Evolutionary conservation across 2,888 invertebrate species (phyloP).

Genomic region (Chrysolina oricalcia): DNA sequence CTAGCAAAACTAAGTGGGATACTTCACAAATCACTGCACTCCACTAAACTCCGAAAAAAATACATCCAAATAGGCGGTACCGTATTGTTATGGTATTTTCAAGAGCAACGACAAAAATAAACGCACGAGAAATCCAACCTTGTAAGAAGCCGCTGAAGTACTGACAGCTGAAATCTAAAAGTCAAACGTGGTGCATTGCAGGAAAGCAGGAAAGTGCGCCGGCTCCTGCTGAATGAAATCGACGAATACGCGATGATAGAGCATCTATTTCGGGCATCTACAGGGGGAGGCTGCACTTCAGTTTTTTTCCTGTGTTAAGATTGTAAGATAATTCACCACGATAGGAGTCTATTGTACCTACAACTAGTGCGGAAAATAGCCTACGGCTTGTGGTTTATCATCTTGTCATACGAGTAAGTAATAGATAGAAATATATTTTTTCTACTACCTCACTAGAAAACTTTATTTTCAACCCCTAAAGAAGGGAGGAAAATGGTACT

Average conservation of each 20-base stretch:
- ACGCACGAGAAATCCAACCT: background rate
- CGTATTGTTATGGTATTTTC: slow-evolving; percentile 13
- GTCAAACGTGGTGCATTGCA: slow-evolving; percentile 54
- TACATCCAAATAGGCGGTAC: background rate
- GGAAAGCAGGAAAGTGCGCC: slow-evolving; percentile 50
- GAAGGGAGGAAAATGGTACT: too few species aligned
- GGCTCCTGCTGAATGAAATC: slow-evolving; percentile 34
- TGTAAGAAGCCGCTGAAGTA: background rate
- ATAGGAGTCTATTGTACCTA: background rate
- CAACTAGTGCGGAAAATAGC: too few species aligned
- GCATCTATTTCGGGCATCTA: slow-evolving; percentile 12
- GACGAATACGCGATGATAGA: slow-evolving; percentile 1
- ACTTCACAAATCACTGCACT: slow-evolving; percentile 8
- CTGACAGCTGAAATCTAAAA: slow-evolving; percentile 26
- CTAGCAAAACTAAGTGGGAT: background rate
- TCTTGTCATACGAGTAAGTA: too few species aligned
- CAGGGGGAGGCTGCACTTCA: background rate
- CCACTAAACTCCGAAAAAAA: background rate
- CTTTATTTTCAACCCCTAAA: too few species aligned
- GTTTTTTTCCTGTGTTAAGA: background rate
- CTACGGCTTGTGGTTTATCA: too few species aligned
- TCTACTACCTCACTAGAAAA: too few species aligned
- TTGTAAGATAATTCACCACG: background rate
- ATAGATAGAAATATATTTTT: too few species aligned
- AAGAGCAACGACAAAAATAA: slow-evolving; percentile 27